Conservation (phyloP, 53 echinoderm and acorn worm genomes). For the Astropecten irregularis region DNA sequence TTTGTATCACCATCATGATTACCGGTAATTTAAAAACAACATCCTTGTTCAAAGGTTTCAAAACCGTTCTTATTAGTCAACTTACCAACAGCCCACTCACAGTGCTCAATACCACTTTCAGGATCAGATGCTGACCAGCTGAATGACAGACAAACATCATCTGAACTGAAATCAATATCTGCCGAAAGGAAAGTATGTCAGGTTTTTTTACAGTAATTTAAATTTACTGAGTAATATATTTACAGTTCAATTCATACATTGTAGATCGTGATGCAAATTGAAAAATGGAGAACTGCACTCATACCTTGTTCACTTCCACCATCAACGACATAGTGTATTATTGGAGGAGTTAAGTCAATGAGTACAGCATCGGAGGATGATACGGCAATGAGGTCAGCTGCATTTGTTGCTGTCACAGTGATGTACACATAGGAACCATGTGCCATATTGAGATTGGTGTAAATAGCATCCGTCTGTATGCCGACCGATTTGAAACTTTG, state of each 20-base stretch:
- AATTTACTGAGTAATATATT: too few relatives aligned
- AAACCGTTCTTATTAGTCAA: too few relatives aligned
- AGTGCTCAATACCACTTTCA: constrained; percentile 48
- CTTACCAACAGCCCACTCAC: constrained; percentile 66
- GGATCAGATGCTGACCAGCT: constrained; percentile 27
- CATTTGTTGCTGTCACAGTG: constrained; percentile 56
- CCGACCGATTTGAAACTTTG: constrained; percentile 44
- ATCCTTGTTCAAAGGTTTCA: too few relatives aligned
- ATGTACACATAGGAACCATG: constrained; percentile 36
- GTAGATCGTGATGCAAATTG: too few relatives aligned
- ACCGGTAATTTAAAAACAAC: too few relatives aligned
- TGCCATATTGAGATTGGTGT: constrained; percentile 19
- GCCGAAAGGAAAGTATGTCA: background rate
- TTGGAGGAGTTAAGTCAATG: constrained; percentile 49
- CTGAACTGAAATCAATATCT: constrained; percentile 51
- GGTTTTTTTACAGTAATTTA: too few relatives aligned
- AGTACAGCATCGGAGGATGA: constrained; percentile 4
- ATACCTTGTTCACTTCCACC: background rate
- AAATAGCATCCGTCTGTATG: constrained; percentile 9
- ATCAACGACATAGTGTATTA: constrained; percentile 28
- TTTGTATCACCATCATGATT: too few relatives aligned
- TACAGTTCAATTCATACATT: too few relatives aligned
- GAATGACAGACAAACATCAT: constrained; percentile 1
- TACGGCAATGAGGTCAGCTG: constrained; percentile 34
- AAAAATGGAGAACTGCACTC: background rate